Evolutionary conservation across 2,888 invertebrate species (phyloP), one percentile per base, ranked within the genome.

Genomic region (Drosophila paranaensis): DNA sequence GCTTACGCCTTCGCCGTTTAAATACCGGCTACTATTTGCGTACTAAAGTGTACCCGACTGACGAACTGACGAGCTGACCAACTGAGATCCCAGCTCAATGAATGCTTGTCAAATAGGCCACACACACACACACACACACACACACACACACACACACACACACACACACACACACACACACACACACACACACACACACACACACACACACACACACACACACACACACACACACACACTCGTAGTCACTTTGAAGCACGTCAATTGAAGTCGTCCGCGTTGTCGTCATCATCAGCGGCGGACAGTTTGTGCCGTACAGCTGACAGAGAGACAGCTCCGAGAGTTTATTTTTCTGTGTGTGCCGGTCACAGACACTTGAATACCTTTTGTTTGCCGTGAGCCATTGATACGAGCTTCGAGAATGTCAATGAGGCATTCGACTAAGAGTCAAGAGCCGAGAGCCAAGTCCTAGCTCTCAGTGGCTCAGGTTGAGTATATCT

Each of bases 1-100:
- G 20, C 43, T 43, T 43, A 20, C 20, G 43, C 20, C 6, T 43
- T 74, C 65, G 77, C 58, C 81, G 76, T 78, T 76, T 77, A 66
- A 77, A 79, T 74, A 73, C 77, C 63, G 74, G 64, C 77, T 74
- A 71, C 81, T 85, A 87, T 86, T 86, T 86, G 85, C 87, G 81
- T 80, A 80, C 85, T 57, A 86, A 87, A 86, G 85, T 87, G 82
- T 84, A 84, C 78, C 73, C 73, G 68, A 70, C 64, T 61, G 77
- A 71, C 71, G 46, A 54, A 63, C 35, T 58, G 75, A 67, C 73
- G n/a, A 50, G 42, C 62, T 53, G 79, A 69, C 73, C 16, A 6
- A 50, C 50, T 33, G 13, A 20, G 16, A 16, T 56, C 57, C 48
- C 42, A 42, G 39, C 62, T 45, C 40, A 76, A 42, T 61, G 70